Conservation (phyloP, 2,113 vertebrate species). For the Deroptyus accipitrinus region DNA sequence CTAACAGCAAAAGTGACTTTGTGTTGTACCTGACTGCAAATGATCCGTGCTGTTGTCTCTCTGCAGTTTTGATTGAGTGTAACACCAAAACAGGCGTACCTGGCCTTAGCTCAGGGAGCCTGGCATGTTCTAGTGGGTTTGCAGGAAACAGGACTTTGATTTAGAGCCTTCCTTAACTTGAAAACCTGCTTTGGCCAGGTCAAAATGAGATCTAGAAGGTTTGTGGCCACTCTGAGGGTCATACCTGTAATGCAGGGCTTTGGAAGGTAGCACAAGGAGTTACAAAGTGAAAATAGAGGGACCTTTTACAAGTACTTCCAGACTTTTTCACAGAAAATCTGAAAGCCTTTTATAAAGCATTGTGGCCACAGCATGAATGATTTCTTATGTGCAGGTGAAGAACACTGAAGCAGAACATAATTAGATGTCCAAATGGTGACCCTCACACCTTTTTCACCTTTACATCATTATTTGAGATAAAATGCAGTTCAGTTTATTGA, state of each 20-base stretch:
- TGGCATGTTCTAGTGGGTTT: not conserved
- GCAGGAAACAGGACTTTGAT: not conserved
- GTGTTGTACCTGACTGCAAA: not conserved
- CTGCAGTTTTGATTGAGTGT: not conserved
- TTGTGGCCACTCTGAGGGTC: not conserved
- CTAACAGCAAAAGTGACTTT: constrained; percentile 46
- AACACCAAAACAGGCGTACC: not conserved
- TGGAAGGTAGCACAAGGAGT: not conserved
- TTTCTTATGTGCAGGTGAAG: not conserved
- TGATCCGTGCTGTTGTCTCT: not conserved
- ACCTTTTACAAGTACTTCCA: not conserved
- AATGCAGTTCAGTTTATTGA: not conserved
- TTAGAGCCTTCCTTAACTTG: not conserved
- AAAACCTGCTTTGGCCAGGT: not conserved
- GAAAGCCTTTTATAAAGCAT: not conserved
- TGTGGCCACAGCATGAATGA: not conserved
- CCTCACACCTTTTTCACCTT: not conserved
- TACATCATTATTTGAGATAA: not conserved
- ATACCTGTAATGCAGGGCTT: not conserved
- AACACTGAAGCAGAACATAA: not conserved
- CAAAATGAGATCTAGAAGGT: not conserved
- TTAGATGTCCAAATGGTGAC: not conserved
- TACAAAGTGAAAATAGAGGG: not conserved
- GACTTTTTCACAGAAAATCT: not conserved
- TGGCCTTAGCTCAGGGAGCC: not conserved